Evolutionary conservation across 2,113 vertebrate species (phyloP), one percentile per base, ranked within the genome.

Genomic region (Hypomesus transpacificus): DNA sequence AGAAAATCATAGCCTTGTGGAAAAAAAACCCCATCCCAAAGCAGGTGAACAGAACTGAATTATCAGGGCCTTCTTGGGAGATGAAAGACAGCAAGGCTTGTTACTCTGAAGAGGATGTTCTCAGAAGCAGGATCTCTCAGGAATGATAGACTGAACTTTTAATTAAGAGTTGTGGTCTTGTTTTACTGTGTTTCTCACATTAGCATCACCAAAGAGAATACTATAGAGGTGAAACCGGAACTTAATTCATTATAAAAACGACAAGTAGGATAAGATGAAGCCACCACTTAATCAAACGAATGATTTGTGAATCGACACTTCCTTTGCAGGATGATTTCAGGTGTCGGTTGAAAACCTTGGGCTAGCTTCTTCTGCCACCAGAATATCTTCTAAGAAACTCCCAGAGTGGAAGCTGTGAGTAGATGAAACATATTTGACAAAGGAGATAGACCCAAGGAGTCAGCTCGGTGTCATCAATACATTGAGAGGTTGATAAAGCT

Each of bases 171-270:
- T 20, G 14, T 21, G 51, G 20, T 28, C 22, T 28, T 28, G 24
- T 56, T 31, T 68, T 39, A 68, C 14, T 62, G 39, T 22, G 51
- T 46, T 57, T 13, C 62, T 54, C 39, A 14, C 62, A 56, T 61
- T 66, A 69, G 26, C 31, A 53, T 78, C 66, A 82, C 74, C 69
- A 78, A 77, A 75, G 71, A 71, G 73, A 68, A 76, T 69, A 71
- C 71, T 28, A 53, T 20, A 75, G 57, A 70, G 4, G 5, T 2
- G 62, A 34, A 5, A 11, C 39, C 1, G 52, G 46, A 56, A 14
- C 16, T 68, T 13, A 64, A 66, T 57, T 14, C 61, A 71, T 68
- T 58, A 24, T 21, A 62, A 65, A 73, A 34, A 56, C 34, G 34
- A 68, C 74, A 78, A 39, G n/a, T 53, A 69, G 61, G 61, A 70